Percentiles rank a stretch among this genome's conserved stretches.
Evolutionary conservation across 2,888 invertebrate genomes (phyloP).

Genomic region (Lobophora halterata): DNA sequence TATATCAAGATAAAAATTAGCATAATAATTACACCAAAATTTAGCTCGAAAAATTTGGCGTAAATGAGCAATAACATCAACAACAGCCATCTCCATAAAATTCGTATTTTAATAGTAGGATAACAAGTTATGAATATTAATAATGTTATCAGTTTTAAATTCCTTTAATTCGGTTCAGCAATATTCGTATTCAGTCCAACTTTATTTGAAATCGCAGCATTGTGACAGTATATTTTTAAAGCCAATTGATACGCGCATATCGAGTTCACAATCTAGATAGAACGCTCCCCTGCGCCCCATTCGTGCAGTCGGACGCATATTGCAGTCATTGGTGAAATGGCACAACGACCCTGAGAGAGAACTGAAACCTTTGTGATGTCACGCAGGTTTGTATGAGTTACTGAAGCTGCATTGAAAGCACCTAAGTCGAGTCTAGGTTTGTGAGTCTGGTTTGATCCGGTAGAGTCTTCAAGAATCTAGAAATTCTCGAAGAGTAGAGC

Average conservation of each 20-base stretch:
- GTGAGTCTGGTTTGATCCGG: constrained; percentile 1
- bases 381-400: constrained; percentile 33
- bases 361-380: not conserved
- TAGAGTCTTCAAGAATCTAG: not conserved
- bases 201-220: constrained; percentile 7
- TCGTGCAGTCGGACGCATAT: constrained; percentile 42
- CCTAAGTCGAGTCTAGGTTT: too few species aligned
- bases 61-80: too few species aligned
- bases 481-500: too few species aligned
- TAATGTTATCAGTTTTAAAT: too few species aligned
- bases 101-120: too few species aligned
- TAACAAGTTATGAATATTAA: too few species aligned
- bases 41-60: too few species aligned
- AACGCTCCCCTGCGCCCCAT: constrained; percentile 44
- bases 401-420: constrained; percentile 37
- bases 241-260: constrained; percentile 46
- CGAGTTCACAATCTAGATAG: constrained; percentile 43
- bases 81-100: too few species aligned
- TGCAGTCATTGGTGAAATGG: constrained; percentile 42
- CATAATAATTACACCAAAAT: too few species aligned
- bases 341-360: constrained; percentile 23
- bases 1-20: too few species aligned
- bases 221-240: constrained; percentile 42
- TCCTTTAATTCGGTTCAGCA: too few species aligned
- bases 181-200: too few species aligned